A percentile compares a stretch with the other conserved stretches of the same genome.
Conservation (phyloP, 2,888 invertebrate species). For the Plagodis pulveraria region DNA sequence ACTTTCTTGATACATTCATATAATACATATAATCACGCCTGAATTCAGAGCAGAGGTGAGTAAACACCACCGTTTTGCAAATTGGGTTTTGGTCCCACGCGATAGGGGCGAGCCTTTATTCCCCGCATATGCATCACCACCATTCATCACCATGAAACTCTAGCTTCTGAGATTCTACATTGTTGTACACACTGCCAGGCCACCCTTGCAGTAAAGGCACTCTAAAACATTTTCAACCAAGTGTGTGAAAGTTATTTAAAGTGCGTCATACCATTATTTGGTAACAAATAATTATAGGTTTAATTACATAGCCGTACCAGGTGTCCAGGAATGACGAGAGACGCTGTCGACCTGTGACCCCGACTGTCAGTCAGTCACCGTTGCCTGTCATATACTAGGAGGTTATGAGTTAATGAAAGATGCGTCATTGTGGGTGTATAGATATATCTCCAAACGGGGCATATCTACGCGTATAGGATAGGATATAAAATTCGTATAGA, state of each 20-base stretch:
- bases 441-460: background rate
- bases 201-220: too few relatives aligned
- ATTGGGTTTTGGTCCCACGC: too few relatives aligned
- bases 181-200: too few relatives aligned
- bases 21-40: too few relatives aligned
- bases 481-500: too few relatives aligned
- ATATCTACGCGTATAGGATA: too few relatives aligned
- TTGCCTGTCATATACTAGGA: conserved; percentile 44
- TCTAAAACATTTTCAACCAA: background rate
- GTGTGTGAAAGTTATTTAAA: background rate
- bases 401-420: conserved; percentile 50
- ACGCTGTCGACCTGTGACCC: conserved; percentile 52
- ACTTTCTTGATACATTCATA: too few relatives aligned
- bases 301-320: conserved; percentile 63
- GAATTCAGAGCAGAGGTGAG: too few relatives aligned
- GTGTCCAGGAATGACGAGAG: conserved; percentile 44
- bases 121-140: background rate
- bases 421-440: conserved; percentile 18
- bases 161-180: background rate
- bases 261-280: conserved; percentile 15
- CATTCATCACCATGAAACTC: background rate
- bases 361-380: conserved; percentile 52
- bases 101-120: too few relatives aligned
- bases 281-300: conserved; percentile 55
- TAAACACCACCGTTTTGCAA: too few relatives aligned